Base-by-base conservation (phyloP, 2,797 vertebrate species). In the Micromesistius poutassou region DNA sequence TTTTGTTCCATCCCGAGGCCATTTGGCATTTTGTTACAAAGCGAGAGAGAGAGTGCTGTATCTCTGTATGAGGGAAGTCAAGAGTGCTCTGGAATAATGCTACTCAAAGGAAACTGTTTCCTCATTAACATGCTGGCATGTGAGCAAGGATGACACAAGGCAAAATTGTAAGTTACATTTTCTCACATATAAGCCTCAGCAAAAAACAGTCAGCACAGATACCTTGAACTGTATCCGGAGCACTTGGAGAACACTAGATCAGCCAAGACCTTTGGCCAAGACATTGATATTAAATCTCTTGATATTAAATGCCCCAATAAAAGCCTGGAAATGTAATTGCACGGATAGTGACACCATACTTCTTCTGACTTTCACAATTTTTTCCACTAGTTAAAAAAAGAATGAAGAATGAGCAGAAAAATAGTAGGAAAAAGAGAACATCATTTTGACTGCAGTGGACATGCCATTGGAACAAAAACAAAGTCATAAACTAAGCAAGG, bases 41-140 rank as follows among this genome's bases (percentile, higher is more conserved):
- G 82, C 79, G 71, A 82, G 78, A 81, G 82, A 81, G 71, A 82
- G 50, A 73, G 84, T 74, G 55, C 46, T 16, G 55, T 62, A 62
- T 62, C 55, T 62, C 55, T 62, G 16, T 75, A 80, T 35, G 38
- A 72, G 42, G 38, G 76, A 74, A 78, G 77, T 74, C 74, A 80
- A 78, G 42, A 25, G 9, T n/a, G n/a, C 62, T 68, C n/a, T 68
- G 62, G 25, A 68, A 28, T 4, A 28, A 80, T 30, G 40, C 76
- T 73, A 75, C 78, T 85, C 0, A 0, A 74, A 72, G 72, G 30
- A 78, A 62, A 83, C 72, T 50, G 79, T 87, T 90, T 90, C 85
- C 81, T 87, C 76, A 86, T 87, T 84, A 86, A 88, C 85, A 81
- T 80, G 30, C 80, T 84, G 70, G 30, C 30, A 8, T n/a, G 30